phyloP scores from a whole-genome alignment of 2,888 invertebrate species.

The Agonum fuliginosum region DNA sequence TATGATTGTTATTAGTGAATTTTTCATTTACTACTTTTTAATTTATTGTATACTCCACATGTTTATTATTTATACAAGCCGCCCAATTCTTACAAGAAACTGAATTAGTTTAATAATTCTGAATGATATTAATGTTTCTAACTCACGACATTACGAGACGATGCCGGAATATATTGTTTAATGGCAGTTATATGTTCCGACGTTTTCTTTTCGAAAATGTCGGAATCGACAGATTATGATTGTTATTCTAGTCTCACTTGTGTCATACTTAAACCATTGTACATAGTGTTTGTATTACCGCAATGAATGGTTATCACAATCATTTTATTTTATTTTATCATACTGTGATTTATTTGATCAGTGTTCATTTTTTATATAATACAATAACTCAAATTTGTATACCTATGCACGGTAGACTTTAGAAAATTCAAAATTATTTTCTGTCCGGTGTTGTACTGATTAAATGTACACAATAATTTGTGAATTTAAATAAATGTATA shows the following conservation, averaged over 20 bases:
- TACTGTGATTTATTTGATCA: slow-evolving; percentile 16
- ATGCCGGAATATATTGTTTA: slow-evolving; percentile 41
- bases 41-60: slow-evolving; percentile 19
- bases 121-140: neutral
- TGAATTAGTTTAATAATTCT: slow-evolving; percentile 31
- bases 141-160: slow-evolving; percentile 9
- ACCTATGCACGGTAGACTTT: slow-evolving; percentile 52
- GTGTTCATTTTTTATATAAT: slow-evolving; percentile 36
- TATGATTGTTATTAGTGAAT: slow-evolving; percentile 41
- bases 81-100: slow-evolving; percentile 18
- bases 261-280: slow-evolving; percentile 53
- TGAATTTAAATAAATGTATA: slow-evolving; percentile 55
- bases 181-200: slow-evolving; percentile 19
- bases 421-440: slow-evolving; percentile 37
- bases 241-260: slow-evolving; percentile 58
- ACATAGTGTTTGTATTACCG: slow-evolving; percentile 53
- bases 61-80: slow-evolving; percentile 36
- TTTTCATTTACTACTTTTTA: slow-evolving; percentile 6
- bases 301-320: slow-evolving; percentile 45
- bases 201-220: neutral
- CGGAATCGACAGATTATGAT: slow-evolving; percentile 40
- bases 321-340: slow-evolving; percentile 1
- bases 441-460: slow-evolving; percentile 44
- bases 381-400: slow-evolving; percentile 48
- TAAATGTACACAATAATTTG: slow-evolving; percentile 44